Evolutionary conservation across 2,113 vertebrate species (phyloP).

Genomic region (Circaetus gallicus): DNA sequence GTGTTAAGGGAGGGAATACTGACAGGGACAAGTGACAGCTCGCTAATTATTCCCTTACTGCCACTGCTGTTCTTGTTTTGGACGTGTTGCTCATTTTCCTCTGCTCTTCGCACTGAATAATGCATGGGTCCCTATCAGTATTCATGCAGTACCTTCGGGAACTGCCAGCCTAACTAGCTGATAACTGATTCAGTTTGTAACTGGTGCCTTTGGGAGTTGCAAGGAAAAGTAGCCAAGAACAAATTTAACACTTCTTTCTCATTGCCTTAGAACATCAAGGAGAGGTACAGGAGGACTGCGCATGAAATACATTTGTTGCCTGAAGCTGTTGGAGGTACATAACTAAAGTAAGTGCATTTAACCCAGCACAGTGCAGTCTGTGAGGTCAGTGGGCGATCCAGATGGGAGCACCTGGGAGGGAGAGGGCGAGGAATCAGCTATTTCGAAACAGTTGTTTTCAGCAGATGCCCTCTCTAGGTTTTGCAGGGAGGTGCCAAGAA

Average conservation of each 20-base stretch:
- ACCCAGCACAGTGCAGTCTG: background rate
- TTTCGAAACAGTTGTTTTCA: background rate
- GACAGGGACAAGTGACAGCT: conserved; percentile 98
- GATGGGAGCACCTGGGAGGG: conserved; percentile 7
- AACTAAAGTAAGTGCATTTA: background rate
- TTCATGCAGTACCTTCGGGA: conserved; percentile 78
- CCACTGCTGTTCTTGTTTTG: conserved; percentile 92
- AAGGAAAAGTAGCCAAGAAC: conserved; percentile 83
- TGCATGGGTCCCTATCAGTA: conserved; percentile 84
- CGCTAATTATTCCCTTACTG: conserved; percentile 99
- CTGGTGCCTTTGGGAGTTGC: conserved; percentile 80
- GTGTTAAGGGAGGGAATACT: conserved; percentile 93
- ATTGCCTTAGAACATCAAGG: conserved; percentile 75
- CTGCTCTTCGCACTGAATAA: conserved; percentile 85
- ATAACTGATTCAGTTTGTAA: conserved; percentile 87
- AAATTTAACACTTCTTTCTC: conserved; percentile 79
- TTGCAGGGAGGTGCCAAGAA: conserved; percentile 20
- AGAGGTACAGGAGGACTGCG: conserved; percentile 47
- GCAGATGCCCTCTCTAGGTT: conserved; percentile 49
- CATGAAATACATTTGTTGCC: conserved; percentile 23
- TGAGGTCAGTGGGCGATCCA: background rate
- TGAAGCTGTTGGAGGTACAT: conserved; percentile 20
- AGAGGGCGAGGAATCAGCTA: background rate
- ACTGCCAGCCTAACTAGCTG: conserved; percentile 84
- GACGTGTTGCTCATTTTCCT: conserved; percentile 95